Evolutionary conservation across 1,140 invertebrate species (phyloP).

Genomic region (Harpegnathos saltator): DNA sequence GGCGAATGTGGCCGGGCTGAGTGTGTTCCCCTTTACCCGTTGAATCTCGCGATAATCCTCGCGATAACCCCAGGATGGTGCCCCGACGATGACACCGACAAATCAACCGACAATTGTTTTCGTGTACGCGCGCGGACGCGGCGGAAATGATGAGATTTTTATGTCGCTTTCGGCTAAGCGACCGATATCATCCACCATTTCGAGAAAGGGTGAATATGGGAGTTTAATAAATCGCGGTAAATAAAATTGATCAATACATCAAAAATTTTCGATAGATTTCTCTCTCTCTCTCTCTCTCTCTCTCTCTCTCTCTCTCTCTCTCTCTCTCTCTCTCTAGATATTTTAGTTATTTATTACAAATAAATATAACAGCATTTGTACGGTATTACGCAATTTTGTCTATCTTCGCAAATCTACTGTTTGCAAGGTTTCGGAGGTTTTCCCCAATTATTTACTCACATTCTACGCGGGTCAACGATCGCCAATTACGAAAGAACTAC

Average conservation of each 20-base stretch:
- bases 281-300: too few relatives aligned
- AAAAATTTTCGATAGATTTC: neutral
- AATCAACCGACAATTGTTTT: slow-evolving; percentile 35
- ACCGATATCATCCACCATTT: neutral
- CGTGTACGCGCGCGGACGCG: neutral
- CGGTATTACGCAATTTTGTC: too few relatives aligned
- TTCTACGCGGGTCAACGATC: neutral
- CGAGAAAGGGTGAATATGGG: neutral
- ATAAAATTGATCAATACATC: neutral
- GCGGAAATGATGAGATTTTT: neutral
- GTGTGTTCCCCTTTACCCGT: slow-evolving; percentile 17
- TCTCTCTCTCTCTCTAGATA: too few relatives aligned
- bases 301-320: too few relatives aligned
- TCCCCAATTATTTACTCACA: neutral
- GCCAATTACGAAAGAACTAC: neutral
- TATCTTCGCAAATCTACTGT: neutral
- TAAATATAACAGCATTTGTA: too few relatives aligned
- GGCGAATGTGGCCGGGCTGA: slow-evolving; percentile 37
- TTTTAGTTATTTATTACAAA: too few relatives aligned
- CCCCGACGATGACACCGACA: slow-evolving; percentile 5
- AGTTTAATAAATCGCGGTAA: slow-evolving; percentile 17
- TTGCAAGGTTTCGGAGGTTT: neutral
- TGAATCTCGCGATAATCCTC: slow-evolving; percentile 33
- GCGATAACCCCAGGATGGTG: slow-evolving; percentile 11
- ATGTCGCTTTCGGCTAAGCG: neutral